Evolutionary conservation across 2,113 vertebrate genomes (phyloP).

Genomic region (Plectropomus leopardus): DNA sequence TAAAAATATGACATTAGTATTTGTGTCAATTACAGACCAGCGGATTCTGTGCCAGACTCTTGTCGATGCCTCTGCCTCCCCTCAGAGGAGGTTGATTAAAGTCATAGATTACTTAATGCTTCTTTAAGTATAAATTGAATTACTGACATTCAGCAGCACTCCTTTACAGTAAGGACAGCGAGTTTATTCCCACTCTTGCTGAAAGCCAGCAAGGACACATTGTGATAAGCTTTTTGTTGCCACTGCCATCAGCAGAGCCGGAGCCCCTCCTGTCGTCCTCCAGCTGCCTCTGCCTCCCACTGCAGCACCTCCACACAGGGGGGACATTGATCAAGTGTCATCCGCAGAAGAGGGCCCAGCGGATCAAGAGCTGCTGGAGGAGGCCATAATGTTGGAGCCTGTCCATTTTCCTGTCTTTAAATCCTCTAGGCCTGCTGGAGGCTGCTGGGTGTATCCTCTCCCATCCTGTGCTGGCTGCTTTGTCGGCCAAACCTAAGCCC

Average conservation of each 20-base stretch:
- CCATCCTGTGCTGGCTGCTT: conserved; percentile 39
- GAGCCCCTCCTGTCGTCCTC: conserved; percentile 5
- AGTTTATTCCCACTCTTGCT: conserved; percentile 29
- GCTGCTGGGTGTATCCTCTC: conserved; percentile 42
- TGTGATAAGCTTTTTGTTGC: conserved; percentile 26
- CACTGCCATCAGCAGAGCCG: conserved; percentile 38
- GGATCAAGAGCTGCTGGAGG: conserved; percentile 46
- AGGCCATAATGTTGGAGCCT: conserved; percentile 38
- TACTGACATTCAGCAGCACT: conserved; percentile 36
- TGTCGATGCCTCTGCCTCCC: conserved; percentile 16
- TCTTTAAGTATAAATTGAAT: conserved; percentile 42
- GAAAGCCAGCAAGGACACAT: conserved; percentile 25
- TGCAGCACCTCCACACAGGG: conserved; percentile 24
- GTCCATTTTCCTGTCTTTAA: conserved; percentile 54
- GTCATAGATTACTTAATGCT: conserved; percentile 39
- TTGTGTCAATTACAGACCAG: conserved; percentile 23
- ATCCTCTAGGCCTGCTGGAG: conserved; percentile 41
- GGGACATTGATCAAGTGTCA: conserved; percentile 68
- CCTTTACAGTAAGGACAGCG: conserved; percentile 22
- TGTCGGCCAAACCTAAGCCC: conserved; percentile 41
- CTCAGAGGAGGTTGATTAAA: conserved; percentile 35
- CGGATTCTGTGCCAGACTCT: conserved; percentile 27
- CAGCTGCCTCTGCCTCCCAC: conserved; percentile 37
- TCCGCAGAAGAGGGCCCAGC: conserved; percentile 25
- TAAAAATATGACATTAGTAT: conserved; percentile 19